Evolutionary conservation across 2,113 vertebrate species (phyloP).

Genomic region (Malurus melanocephalus): DNA sequence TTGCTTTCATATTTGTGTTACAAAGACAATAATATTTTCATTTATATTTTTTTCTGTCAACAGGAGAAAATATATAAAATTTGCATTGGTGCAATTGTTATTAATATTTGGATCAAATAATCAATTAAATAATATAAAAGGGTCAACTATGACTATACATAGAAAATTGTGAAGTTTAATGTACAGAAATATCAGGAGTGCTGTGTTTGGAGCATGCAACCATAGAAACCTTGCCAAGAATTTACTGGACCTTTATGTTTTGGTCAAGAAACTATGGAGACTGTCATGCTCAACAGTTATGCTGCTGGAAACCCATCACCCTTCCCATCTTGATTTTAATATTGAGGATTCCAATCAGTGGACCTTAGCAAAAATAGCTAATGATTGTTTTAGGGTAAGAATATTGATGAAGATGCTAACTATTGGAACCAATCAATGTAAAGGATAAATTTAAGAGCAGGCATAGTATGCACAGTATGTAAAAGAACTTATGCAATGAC

Average conservation of each 20-base stretch:
- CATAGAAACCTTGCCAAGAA: not conserved
- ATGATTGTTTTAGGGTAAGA: not conserved
- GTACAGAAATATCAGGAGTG: not conserved
- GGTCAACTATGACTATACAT: not conserved
- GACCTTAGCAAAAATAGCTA: not conserved
- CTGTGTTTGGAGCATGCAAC: not conserved
- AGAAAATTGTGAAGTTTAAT: not conserved
- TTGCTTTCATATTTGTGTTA: not conserved
- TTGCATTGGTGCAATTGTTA: not conserved
- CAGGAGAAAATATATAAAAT: not conserved
- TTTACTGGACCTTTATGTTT: not conserved
- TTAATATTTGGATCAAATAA: not conserved
- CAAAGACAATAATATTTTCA: not conserved
- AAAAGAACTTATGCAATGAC: not conserved
- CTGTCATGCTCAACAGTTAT: not conserved
- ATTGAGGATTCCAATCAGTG: not conserved
- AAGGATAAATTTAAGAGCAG: not conserved
- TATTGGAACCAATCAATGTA: not conserved
- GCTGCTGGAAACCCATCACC: not conserved
- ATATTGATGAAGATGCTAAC: not conserved
- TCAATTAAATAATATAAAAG: not conserved
- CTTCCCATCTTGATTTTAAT: not conserved
- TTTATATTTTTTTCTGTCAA: not conserved
- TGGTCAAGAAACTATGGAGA: not conserved
- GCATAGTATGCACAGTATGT: rapidly evolving